Evolutionary conservation across 2,888 invertebrate genomes (phyloP).

Genomic region (Cancer borealis): DNA sequence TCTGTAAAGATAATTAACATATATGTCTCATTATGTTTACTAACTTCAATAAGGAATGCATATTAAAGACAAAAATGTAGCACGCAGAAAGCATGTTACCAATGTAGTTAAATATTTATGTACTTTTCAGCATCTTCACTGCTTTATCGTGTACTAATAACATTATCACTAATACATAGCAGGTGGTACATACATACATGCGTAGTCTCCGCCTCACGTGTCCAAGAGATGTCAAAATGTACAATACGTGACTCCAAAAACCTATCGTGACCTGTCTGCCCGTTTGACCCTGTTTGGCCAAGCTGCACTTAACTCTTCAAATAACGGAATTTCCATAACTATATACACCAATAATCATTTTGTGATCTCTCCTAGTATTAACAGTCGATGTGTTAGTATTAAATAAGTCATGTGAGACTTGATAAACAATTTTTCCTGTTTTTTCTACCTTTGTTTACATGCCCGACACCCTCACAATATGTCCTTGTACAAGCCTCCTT

Average conservation of each 20-base stretch:
- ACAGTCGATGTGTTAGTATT: not conserved
- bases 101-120: not conserved
- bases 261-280: not conserved
- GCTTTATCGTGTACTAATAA: not conserved
- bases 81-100: not conserved
- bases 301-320: not conserved
- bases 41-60: not conserved
- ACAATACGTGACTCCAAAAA: not conserved
- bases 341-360: not conserved
- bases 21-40: not conserved
- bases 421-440: not conserved
- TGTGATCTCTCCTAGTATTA: not conserved
- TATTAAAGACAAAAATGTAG: not conserved
- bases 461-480: not conserved
- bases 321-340: not conserved
- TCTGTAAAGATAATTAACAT: not conserved
- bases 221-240: not conserved
- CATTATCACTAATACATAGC: not conserved
- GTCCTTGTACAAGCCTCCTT: not conserved
- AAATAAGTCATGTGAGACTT: not conserved
- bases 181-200: not conserved
- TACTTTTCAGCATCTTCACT: not conserved
- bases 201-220: not conserved
- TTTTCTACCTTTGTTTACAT: slow-evolving; percentile 7
- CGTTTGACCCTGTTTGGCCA: not conserved